Evolutionary conservation across 2,113 vertebrate genomes (phyloP).

Genomic region (Cardinalis cardinalis): DNA sequence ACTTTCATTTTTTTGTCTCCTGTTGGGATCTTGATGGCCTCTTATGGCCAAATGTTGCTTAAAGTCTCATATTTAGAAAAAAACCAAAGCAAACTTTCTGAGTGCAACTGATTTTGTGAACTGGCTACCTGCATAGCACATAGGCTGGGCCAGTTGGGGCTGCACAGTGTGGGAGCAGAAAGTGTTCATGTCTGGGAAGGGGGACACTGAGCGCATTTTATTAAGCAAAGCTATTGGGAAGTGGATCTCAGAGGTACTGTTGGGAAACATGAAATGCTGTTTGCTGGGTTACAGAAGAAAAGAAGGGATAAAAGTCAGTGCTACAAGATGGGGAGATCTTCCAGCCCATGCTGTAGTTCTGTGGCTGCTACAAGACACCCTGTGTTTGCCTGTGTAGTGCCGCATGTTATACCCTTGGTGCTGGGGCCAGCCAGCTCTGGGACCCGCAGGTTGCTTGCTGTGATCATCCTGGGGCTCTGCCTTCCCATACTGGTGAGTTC

Average conservation of each 20-base stretch:
- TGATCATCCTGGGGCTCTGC: not conserved
- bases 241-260: not conserved
- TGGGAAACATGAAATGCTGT: not conserved
- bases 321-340: not conserved
- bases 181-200: not conserved
- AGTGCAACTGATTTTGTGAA: not conserved
- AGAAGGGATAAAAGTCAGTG: not conserved
- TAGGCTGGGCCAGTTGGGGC: not conserved
- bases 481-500: not conserved
- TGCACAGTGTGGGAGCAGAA: not conserved
- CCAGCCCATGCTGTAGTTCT: not conserved
- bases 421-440: not conserved
- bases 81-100: not conserved
- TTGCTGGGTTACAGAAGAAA: not conserved
- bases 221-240: not conserved
- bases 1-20: not conserved
- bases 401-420: rapidly evolving
- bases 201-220: not conserved
- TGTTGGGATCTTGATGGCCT: not conserved
- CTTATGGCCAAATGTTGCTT: not conserved
- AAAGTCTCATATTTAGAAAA: not conserved
- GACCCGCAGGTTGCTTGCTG: not conserved
- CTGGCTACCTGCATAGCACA: not conserved
- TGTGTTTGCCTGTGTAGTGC: not conserved
- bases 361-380: not conserved